Base-by-base conservation (phyloP, 2,113 vertebrate genomes). In the Dicaeum eximium region DNA sequence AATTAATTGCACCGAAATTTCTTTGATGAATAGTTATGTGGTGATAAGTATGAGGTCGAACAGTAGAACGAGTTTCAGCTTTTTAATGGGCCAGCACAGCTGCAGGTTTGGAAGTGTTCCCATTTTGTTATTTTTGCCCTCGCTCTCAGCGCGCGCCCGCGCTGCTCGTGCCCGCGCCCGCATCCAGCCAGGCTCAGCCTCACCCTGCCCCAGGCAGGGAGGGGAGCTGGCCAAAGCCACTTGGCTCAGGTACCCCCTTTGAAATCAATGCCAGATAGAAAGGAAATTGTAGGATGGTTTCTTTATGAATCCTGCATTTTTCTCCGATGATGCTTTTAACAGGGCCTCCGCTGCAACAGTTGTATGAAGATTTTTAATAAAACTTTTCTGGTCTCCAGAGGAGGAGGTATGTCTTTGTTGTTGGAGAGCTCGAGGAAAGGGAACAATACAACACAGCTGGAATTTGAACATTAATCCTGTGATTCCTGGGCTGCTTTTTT, bases 1-100 rank as follows among this genome's bases (percentile, higher is more conserved):
- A 99, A 99, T 99, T 99, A 99, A 99, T 99, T 99, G 98, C 98
- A 97, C 97, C 91, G 98, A 99, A 98, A 99, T 99, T 98, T 99
- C 98, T 99, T 98, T 99, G 98, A 99, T 99, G 98, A 98, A 98
- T 98, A 98, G 98, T 99, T 98, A 98, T 98, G 98, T 98, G 98
- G 98, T 98, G 98, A 98, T 99, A 98, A 99, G 98, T 98, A 97
- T 97, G 98, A 98, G 97, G 98, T 98, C 97, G 97, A 98, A 97
- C 98, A 98, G 96, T 97, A 96, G 97, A 98, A 98, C 97, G 98
- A 98, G 96, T 98, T 98, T 98, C 97, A 97, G 98, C 97, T 98
- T 98, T 98, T 98, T 98, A 98, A 98, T 98, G 97, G 98, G 97
- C 96, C 92, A 80, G 95, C 98, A 92, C 98, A 98, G 98, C 98